These are phyloP conservation scores for Strigamia maritima DNA, from an alignment of 2,888 invertebrate genomes.

Conservation along the genomic window DNA sequence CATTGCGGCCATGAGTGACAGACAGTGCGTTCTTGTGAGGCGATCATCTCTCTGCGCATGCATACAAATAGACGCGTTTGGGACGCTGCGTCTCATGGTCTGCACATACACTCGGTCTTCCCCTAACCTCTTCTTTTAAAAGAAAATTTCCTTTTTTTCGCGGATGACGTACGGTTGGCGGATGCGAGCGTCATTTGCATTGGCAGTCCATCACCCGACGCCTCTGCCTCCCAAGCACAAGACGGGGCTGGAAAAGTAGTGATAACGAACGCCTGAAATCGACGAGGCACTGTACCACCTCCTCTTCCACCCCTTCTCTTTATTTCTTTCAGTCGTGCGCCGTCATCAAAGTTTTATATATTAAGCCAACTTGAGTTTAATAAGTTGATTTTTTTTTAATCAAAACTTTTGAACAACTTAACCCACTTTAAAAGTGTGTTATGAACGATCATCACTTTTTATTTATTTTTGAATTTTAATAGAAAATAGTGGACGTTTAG, in stretches of 20 bases:
- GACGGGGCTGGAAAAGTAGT: constrained; percentile 30
- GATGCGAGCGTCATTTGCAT: constrained; percentile 37
- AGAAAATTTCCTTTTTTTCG: constrained; percentile 31
- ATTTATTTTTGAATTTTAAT: neutral
- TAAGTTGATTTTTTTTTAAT: constrained; percentile 14
- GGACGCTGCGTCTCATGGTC: constrained; percentile 28
- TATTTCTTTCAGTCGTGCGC: constrained; percentile 26
- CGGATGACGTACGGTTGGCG: constrained; percentile 36
- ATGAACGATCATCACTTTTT: neutral
- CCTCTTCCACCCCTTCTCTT: constrained; percentile 20
- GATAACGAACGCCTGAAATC: constrained; percentile 36
- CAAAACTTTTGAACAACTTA: neutral
- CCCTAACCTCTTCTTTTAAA: constrained; percentile 17
- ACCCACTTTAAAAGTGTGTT: neutral
- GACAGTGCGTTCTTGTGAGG: constrained; percentile 36
- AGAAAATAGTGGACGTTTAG: constrained; percentile 1
- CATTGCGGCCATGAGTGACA: constrained; percentile 39
- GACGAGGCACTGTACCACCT: constrained; percentile 10
- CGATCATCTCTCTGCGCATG: constrained; percentile 38
- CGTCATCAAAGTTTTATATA: constrained; percentile 28
- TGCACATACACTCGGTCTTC: constrained; percentile 31
- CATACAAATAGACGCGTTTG: constrained; percentile 38
- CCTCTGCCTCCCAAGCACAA: constrained; percentile 34
- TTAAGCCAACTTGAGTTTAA: constrained; percentile 23
- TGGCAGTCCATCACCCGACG: constrained; percentile 39